phyloP scores from a whole-genome alignment of 2,113 vertebrate species.

The western clawed frog (Xenopus tropicalis) region UCB_Xtro_10.0 CM004443.2:108399001-108399500 shows the following conservation, averaged over 20 bases:
- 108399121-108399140: conserved; percentile 59
- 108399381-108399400: conserved; percentile 53
- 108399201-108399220: conserved; percentile 60
- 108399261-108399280: conserved; percentile 59
- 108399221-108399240: conserved; percentile 49
- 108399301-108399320: conserved; percentile 69
- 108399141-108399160: conserved; percentile 57
- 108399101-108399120: conserved; percentile 47
- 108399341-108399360: conserved; percentile 70
- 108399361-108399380: conserved; percentile 62
- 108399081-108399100: conserved; percentile 53
- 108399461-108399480: conserved; percentile 62
- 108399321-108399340: conserved; percentile 68
- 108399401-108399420: conserved; percentile 55
- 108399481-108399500: conserved; percentile 57
- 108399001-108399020: conserved; percentile 60
- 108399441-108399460: conserved; percentile 78
- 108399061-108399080: conserved; percentile 57
- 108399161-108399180: conserved; percentile 49
- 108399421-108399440: conserved; percentile 62
- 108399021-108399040: conserved; percentile 64
- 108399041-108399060: conserved; percentile 67
- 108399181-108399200: conserved; percentile 51
- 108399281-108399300: conserved; percentile 66
- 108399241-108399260: conserved; percentile 51